Conservation (phyloP, 2,113 vertebrate genomes). For the Dasyprocta punctata region DNA sequence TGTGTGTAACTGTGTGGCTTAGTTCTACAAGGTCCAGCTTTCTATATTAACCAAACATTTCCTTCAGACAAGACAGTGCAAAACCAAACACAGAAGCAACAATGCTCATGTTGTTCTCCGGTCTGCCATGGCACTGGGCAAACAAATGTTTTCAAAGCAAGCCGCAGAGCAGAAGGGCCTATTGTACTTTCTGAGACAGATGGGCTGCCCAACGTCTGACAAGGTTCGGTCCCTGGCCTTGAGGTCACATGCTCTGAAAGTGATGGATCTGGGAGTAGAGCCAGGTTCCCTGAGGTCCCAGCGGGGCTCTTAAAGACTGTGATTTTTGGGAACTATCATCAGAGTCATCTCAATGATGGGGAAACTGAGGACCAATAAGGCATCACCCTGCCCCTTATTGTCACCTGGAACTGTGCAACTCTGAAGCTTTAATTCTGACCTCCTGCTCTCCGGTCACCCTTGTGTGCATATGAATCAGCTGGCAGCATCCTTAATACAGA, state of each 20-base stretch:
- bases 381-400: not conserved
- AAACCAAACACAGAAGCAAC: not conserved
- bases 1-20: rapidly evolving
- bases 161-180: not conserved
- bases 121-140: rapidly evolving
- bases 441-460: not conserved
- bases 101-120: rapidly evolving
- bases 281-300: not conserved
- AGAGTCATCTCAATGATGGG: not conserved
- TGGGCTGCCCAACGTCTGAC: not conserved
- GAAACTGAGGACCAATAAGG: not conserved
- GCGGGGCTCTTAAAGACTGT: not conserved
- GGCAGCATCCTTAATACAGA: not conserved
- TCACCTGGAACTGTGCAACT: too few species aligned
- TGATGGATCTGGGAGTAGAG: too few species aligned
- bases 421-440: not conserved
- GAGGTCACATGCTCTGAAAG: not conserved
- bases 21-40: rapidly evolving
- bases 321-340: not conserved
- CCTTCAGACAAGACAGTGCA: not conserved
- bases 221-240: not conserved
- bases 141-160: not conserved
- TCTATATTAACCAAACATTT: not conserved
- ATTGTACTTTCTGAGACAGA: not conserved
- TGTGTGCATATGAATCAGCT: rapidly evolving